phyloP scores from a whole-genome alignment of 2,888 invertebrate genomes.

The Peribatodes rhomboidaria region DNA sequence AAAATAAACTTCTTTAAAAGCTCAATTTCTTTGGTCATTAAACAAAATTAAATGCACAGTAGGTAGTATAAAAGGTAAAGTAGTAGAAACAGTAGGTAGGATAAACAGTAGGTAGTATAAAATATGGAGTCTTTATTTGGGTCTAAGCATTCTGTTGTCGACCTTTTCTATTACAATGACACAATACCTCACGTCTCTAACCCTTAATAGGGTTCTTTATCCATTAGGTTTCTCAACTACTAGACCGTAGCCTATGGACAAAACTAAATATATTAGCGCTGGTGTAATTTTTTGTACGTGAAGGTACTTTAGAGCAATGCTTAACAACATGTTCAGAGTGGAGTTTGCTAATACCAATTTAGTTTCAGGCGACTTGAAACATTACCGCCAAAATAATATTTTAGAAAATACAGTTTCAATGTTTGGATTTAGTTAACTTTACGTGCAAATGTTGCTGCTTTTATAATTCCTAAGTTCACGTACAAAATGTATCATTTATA shows the following conservation, averaged over 20 bases:
- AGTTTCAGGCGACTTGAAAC: conserved; percentile 24
- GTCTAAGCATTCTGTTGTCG: neutral
- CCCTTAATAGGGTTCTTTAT: conserved; percentile 1
- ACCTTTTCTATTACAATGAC: neutral
- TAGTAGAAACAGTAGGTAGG: too few relatives aligned
- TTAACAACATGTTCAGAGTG: conserved; percentile 24
- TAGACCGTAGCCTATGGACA: conserved; percentile 11
- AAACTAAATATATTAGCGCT: conserved; percentile 5
- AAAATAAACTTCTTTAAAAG: too few relatives aligned
- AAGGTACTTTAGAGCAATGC: conserved; percentile 24
- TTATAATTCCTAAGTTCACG: neutral
- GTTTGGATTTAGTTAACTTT: conserved; percentile 4
- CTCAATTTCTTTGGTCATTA: too few relatives aligned
- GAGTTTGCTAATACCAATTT: conserved; percentile 32
- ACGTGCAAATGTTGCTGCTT: neutral
- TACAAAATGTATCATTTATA: too few relatives aligned
- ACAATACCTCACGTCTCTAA: conserved; percentile 12
- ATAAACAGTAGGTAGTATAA: too few relatives aligned
- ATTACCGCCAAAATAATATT: conserved; percentile 16
- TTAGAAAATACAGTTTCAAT: conserved; percentile 11
- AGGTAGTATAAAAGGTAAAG: too few relatives aligned
- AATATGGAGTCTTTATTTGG: neutral
- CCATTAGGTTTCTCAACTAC: conserved; percentile 6
- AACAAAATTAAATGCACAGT: too few relatives aligned
- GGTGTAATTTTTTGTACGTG: conserved; percentile 21